These are phyloP conservation scores for Tautogolabrus adspersus DNA, from an alignment of 2,113 vertebrate species.

Conservation along the genomic window DNA sequence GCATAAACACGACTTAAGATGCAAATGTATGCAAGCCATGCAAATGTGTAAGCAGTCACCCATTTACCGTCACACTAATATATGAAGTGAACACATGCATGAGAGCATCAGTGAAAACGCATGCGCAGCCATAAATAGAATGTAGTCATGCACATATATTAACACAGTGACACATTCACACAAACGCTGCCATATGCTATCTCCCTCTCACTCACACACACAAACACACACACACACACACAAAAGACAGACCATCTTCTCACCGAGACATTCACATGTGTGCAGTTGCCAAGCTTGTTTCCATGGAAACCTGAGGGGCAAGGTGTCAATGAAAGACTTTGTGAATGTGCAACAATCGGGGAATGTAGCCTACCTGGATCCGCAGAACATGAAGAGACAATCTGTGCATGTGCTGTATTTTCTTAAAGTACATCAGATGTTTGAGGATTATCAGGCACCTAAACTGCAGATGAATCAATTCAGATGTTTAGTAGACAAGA, in stretches of 20 bases:
- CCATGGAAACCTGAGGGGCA: conserved; percentile 72
- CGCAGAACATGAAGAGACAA: neutral
- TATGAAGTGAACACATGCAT: neutral
- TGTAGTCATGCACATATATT: conserved; percentile 11
- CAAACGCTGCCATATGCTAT: conserved; percentile 59
- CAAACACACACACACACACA: too few species aligned
- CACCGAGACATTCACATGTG: conserved; percentile 47
- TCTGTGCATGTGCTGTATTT: neutral
- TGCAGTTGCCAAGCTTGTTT: conserved; percentile 72
- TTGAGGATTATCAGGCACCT: neutral
- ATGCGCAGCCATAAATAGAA: conserved; percentile 1
- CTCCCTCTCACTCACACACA: conserved; percentile 12
- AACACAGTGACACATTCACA: conserved; percentile 39
- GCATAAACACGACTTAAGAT: conserved; percentile 39
- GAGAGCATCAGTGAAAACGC: neutral
- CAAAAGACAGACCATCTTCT: conserved; percentile 44
- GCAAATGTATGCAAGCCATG: conserved; percentile 47
- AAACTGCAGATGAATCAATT: neutral
- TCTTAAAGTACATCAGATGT: neutral
- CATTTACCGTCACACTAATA: neutral
- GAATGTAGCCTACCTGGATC: conserved; percentile 46
- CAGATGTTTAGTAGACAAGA: neutral
- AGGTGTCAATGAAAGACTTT: conserved; percentile 73
- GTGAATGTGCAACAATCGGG: conserved; percentile 53
- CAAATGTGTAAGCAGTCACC: conserved; percentile 25